Conservation (phyloP, 2,797 vertebrate genomes). For the Hyperoplus lanceolatus region DNA sequence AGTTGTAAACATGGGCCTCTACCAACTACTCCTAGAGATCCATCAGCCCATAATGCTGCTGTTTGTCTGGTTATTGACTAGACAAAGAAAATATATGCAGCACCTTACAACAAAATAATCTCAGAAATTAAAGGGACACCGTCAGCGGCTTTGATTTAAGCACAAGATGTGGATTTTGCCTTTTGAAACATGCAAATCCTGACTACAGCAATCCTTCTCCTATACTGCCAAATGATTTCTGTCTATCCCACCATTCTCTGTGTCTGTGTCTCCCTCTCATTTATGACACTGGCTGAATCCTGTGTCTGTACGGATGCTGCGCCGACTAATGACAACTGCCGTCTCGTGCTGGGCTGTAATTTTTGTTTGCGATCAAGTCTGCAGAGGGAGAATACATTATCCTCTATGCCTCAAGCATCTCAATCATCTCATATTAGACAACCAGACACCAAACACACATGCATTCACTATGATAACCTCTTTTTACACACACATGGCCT, state of each 20-base stretch:
- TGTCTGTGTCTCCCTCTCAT: constrained; percentile 17
- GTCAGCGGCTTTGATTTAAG: not conserved
- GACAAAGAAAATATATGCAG: not conserved
- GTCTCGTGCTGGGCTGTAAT: constrained; percentile 45
- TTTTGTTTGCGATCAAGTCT: constrained; percentile 10
- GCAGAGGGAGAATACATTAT: not conserved
- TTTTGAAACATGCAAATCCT: not conserved
- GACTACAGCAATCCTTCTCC: not conserved
- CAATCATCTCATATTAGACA: constrained; percentile 43
- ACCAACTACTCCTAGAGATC: no score
- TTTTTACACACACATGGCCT: constrained; percentile 15
- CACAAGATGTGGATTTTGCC: not conserved
- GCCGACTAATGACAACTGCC: constrained; percentile 45
- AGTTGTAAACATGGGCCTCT: not conserved
- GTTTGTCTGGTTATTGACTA: no score
- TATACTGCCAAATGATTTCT: not conserved
- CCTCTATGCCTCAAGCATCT: constrained; percentile 19
- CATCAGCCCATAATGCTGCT: no score
- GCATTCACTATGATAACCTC: constrained; percentile 12
- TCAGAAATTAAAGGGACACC: not conserved
- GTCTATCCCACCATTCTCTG: not conserved
- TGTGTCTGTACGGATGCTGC: constrained; percentile 32
- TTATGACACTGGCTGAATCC: constrained; percentile 15
- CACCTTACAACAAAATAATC: not conserved
- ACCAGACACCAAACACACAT: constrained; percentile 23